These are phyloP conservation scores for Plusia festucae DNA, from an alignment of 2,888 invertebrate species.

Conservation along the genomic window DNA sequence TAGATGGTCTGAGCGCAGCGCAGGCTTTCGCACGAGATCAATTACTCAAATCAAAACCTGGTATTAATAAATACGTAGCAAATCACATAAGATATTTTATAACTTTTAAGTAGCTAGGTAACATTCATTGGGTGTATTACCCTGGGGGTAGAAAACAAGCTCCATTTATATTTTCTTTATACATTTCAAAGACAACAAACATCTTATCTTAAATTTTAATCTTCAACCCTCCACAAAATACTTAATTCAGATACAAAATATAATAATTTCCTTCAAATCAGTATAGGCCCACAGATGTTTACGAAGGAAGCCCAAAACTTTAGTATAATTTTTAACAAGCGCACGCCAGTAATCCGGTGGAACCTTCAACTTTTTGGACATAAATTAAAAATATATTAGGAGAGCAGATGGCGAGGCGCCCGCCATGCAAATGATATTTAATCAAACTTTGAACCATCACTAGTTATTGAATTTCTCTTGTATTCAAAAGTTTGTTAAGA, in stretches of 20 bases:
- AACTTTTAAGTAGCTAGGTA: too few species aligned
- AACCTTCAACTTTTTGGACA: constrained; percentile 80
- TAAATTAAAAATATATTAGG: constrained; percentile 87
- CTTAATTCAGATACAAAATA: neutral
- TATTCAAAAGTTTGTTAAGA: constrained; percentile 42
- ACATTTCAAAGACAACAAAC: neutral
- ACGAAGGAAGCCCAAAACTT: constrained; percentile 67
- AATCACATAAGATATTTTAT: too few species aligned
- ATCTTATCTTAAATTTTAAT: too few species aligned
- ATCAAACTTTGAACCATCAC: constrained; percentile 72
- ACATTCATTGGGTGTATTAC: too few species aligned
- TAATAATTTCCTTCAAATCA: constrained; percentile 10
- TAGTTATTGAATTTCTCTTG: constrained; percentile 74
- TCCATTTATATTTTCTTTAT: neutral
- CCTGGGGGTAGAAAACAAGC: neutral
- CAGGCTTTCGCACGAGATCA: neutral
- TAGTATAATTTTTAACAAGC: constrained; percentile 74
- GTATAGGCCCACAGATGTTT: constrained; percentile 47
- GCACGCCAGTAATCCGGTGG: constrained; percentile 51
- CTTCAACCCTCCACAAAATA: neutral
- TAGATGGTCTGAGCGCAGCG: neutral
- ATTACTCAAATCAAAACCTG: constrained; percentile 3
- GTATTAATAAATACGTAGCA: neutral
- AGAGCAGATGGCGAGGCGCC: constrained; percentile 78
- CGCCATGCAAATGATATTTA: constrained; percentile 83